Evolutionary conservation across 1,140 invertebrate genomes (phyloP).

Genomic region (Hylaeus volcanicus): DNA sequence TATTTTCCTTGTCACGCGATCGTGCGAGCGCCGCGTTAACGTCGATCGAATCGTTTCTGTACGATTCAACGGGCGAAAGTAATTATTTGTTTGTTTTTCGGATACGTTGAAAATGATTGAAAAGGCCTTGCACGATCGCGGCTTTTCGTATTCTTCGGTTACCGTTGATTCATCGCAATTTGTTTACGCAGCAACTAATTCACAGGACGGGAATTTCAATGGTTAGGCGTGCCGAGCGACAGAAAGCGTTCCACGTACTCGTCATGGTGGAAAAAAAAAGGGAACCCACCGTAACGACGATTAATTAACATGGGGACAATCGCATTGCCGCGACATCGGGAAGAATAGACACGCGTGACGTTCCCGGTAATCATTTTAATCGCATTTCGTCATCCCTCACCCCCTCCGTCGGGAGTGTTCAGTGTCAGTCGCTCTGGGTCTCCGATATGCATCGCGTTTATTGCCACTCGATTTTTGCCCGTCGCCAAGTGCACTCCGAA

Average conservation of each 20-base stretch:
- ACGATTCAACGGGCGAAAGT: not conserved
- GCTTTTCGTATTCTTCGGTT: not conserved
- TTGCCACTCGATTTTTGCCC: slow-evolving; percentile 32
- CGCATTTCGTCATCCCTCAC: slow-evolving; percentile 20
- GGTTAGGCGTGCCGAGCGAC: not conserved
- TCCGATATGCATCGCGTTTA: slow-evolving; percentile 34
- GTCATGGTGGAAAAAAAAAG: not conserved
- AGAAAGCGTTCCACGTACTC: not conserved
- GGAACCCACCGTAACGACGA: slow-evolving; percentile 16
- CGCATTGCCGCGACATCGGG: slow-evolving; percentile 5
- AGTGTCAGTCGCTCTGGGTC: slow-evolving; percentile 2
- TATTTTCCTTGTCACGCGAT: slow-evolving; percentile 27
- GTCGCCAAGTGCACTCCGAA: slow-evolving; percentile 12
- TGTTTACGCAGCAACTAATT: not conserved
- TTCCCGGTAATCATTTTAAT: slow-evolving; percentile 30
- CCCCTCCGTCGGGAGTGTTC: slow-evolving; percentile 44
- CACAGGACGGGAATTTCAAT: not conserved
- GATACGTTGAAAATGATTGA: not conserved
- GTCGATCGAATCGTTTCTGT: too few species aligned
- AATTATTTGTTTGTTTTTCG: not conserved
- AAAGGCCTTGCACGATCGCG: slow-evolving; percentile 23
- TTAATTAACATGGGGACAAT: slow-evolving; percentile 31
- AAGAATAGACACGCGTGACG: slow-evolving; percentile 26
- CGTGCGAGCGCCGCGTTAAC: slow-evolving; percentile 2
- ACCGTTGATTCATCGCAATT: not conserved